Conservation (phyloP, 2,888 invertebrate genomes). For the Acrobasis suavella region DNA sequence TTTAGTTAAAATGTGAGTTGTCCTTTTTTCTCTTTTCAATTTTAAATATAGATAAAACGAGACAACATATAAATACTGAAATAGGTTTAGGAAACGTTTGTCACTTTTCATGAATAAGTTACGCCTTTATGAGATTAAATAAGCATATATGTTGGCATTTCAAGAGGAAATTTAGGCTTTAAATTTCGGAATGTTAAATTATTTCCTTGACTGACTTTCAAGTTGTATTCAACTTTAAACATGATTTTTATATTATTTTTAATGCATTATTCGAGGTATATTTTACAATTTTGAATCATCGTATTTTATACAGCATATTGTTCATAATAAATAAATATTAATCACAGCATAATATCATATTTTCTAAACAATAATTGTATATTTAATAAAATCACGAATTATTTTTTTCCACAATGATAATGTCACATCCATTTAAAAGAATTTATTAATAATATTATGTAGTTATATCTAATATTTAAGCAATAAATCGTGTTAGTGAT, state of each 20-base stretch:
- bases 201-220: too few species aligned
- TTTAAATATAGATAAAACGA: too few species aligned
- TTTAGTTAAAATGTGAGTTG: too few species aligned
- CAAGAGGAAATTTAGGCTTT: too few species aligned
- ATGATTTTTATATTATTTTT: neutral
- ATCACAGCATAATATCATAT: conserved; percentile 22
- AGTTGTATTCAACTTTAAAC: too few species aligned
- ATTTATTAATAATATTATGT: conserved; percentile 67
- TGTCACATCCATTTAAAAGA: conserved; percentile 67
- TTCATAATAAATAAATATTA: conserved; percentile 7
- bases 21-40: too few species aligned
- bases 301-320: conserved; percentile 15
- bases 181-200: too few species aligned
- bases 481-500: conserved; percentile 76
- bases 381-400: conserved; percentile 15
- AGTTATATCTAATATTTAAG: conserved; percentile 60
- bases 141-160: too few species aligned
- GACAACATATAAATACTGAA: too few species aligned
- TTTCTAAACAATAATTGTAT: conserved; percentile 34
- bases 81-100: too few species aligned
- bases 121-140: too few species aligned
- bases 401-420: conserved; percentile 25
- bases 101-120: too few species aligned
- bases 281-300: conserved; percentile 14
- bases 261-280: neutral